Evolutionary conservation across 2,888 invertebrate species (phyloP), one percentile per base, ranked within the genome.

Genomic region (Adela reaumurella): DNA sequence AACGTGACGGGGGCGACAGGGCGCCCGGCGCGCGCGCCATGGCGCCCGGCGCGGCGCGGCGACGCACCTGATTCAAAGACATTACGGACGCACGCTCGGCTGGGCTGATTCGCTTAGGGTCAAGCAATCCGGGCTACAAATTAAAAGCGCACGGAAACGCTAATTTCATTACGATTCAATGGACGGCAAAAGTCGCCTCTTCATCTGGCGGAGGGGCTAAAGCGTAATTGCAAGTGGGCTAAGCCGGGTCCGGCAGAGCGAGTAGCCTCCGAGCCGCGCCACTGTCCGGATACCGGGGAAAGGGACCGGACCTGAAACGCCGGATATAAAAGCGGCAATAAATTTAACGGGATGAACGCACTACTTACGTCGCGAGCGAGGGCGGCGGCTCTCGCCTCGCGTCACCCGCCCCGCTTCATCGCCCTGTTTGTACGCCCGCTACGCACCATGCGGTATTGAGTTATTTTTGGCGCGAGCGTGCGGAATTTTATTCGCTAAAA

Each of bases 261-360:
- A 70, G 74, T 69, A 74, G 73, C 76, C 71, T 76, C 77, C 63
- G 70, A 74, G 74, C 64, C 73, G 67, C 69, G 68, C 66, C 64
- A 68, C 64, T 4, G 11, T 8, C 35, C 35, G 35, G 6, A 8
- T 3, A 74, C 72, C 71, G 69, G 68, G 73, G 70, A 69, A 72
- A 74, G 72, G 74, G 76, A 72, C 68, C 70, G 69, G 69, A 70
- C 67, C 72, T 65, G 72, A 74, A 74, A 73, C 73, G 74, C 72
- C 70, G 73, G 74, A 77, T 77, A 77, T 77, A 77, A 76, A 76
- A 76, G 76, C 74, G 70, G 71, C 74, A 74, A 77, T 78, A 78
- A 78, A 78, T 78, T 78, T 73, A 72, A 73, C 74, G 74, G 77
- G 76, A 78, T 78, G 74, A 76, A 77, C 77, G 72, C 74, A 76